A percentile compares a stretch with the other conserved stretches of the same genome.
These are phyloP conservation scores for Lampropteryx suffumata DNA, from an alignment of 2,888 invertebrate species.

Conservation along the genomic window DNA sequence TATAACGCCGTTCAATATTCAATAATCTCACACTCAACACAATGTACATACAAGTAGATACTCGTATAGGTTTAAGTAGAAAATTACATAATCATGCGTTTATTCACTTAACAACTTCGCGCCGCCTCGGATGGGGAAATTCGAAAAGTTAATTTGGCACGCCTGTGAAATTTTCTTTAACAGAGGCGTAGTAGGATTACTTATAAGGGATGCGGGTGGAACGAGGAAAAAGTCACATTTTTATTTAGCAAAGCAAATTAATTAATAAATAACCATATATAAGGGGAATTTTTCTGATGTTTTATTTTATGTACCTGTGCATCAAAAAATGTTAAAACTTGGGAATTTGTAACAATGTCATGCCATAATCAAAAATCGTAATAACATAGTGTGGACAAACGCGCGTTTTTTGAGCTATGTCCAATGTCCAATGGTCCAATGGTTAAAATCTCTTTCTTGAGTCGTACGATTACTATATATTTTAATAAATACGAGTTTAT, in stretches of 20 bases:
- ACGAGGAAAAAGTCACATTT: slow-evolving; percentile 2
- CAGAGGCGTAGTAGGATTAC: slow-evolving; percentile 22
- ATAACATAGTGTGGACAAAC: too few species aligned
- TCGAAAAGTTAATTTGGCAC: slow-evolving; percentile 36
- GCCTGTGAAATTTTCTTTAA: slow-evolving; percentile 30
- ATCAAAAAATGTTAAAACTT: too few species aligned
- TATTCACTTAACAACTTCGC: slow-evolving; percentile 31
- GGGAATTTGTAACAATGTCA: too few species aligned
- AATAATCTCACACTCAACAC: slow-evolving; percentile 15
- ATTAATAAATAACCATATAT: neutral
- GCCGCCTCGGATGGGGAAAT: slow-evolving; percentile 25
- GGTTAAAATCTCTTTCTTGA: too few species aligned
- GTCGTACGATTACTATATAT: too few species aligned
- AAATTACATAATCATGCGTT: slow-evolving; percentile 35
- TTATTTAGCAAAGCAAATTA: slow-evolving; percentile 1
- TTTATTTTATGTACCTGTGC: too few species aligned
- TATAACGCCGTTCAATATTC: slow-evolving; percentile 18
- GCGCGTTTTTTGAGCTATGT: too few species aligned
- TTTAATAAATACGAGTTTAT: too few species aligned
- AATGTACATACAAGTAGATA: neutral
- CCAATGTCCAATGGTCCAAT: too few species aligned
- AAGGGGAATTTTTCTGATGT: too few species aligned
- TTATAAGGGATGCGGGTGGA: neutral
- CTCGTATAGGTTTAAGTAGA: slow-evolving; percentile 10
- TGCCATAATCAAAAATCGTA: too few species aligned